phyloP scores from a whole-genome alignment of 2,113 vertebrate species.

The Oreochromis tanganicae region DNA sequence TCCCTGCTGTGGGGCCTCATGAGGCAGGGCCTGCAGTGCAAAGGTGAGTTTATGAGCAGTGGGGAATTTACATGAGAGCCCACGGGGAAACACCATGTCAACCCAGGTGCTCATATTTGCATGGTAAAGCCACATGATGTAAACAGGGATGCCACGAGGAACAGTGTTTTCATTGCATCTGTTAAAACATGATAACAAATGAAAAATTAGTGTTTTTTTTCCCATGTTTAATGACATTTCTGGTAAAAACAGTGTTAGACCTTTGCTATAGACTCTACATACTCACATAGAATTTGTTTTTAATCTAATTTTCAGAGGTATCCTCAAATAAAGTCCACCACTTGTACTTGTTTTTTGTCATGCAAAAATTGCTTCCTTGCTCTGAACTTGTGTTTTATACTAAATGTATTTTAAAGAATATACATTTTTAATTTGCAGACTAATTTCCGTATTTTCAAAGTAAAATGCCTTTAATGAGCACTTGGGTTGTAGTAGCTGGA shows the following conservation, averaged over 20 bases:
- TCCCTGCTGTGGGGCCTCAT: slow-evolving; percentile 97
- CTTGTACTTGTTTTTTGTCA: fast-evolving
- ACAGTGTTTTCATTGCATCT: neutral
- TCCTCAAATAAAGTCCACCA: neutral
- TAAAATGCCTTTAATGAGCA: neutral
- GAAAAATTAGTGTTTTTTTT: fast-evolving
- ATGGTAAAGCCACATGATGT: neutral
- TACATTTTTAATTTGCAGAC: neutral
- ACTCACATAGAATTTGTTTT: neutral
- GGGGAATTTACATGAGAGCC: neutral
- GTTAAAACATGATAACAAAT: neutral
- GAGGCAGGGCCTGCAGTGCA: slow-evolving; percentile 97
- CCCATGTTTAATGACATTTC: neutral
- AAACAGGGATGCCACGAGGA: neutral
- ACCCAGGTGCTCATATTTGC: neutral
- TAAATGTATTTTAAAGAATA: fast-evolving
- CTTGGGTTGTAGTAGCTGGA: neutral
- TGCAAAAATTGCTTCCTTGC: neutral
- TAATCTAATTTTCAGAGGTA: neutral
- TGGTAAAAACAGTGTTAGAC: neutral
- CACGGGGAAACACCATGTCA: neutral
- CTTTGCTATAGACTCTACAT: neutral
- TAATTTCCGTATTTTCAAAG: neutral
- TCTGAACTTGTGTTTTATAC: neutral
- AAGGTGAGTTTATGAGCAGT: slow-evolving; percentile 75